A percentile compares a stretch with the other conserved stretches of the same genome.
Evolutionary conservation across 2,888 invertebrate species (phyloP).

Genomic region (Lochmaea crataegi): DNA sequence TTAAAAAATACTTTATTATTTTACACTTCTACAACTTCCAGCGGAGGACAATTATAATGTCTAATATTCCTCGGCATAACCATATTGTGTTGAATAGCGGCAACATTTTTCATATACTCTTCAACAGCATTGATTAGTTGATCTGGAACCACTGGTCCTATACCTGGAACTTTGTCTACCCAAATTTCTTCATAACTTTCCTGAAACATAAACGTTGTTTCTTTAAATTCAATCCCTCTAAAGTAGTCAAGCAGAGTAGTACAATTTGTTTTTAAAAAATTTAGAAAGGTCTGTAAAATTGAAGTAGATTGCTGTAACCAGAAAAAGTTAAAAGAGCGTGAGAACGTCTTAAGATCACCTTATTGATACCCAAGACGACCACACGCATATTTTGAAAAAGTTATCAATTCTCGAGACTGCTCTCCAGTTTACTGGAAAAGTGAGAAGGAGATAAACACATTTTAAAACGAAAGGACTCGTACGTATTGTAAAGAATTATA

Average conservation of each 20-base stretch:
- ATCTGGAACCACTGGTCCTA: slow-evolving; percentile 69
- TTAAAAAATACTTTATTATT: neutral
- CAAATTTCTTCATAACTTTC: slow-evolving; percentile 55
- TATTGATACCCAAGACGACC: too few species aligned
- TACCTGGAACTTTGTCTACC: slow-evolving; percentile 70
- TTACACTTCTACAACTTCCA: slow-evolving; percentile 64
- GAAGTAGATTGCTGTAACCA: too few species aligned
- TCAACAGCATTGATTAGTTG: slow-evolving; percentile 68
- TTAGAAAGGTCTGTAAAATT: too few species aligned
- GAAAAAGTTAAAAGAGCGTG: too few species aligned
- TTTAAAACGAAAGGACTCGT: neutral
- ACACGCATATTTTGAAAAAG: too few species aligned
- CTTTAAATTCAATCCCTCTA: too few species aligned
- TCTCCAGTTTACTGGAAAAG: too few species aligned
- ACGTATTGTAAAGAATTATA: neutral
- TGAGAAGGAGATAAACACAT: too few species aligned
- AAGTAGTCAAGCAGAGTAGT: too few species aligned
- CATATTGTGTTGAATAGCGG: slow-evolving; percentile 72
- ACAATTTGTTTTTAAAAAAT: too few species aligned
- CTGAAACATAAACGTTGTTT: slow-evolving; percentile 38
- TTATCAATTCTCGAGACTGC: too few species aligned
- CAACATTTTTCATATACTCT: slow-evolving; percentile 68
- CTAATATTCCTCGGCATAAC: slow-evolving; percentile 79
- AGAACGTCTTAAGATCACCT: too few species aligned
- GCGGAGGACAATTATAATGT: slow-evolving; percentile 76